Base-by-base conservation (phyloP, 2,888 invertebrate species). In the Eumerus sabulonum region DNA sequence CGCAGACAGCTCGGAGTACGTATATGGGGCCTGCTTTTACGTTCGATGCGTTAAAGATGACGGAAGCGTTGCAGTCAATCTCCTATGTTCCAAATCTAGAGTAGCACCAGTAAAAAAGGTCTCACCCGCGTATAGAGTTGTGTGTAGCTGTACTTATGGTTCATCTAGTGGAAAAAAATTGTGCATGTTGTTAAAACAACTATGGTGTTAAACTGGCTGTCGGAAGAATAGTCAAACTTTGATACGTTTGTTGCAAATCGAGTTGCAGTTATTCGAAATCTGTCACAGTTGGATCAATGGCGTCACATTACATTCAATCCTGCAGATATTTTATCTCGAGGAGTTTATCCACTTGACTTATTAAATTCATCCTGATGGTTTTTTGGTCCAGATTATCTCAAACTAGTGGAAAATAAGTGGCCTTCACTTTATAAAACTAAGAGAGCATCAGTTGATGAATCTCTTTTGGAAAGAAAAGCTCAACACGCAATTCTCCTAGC, bases 291-390 rank as follows among this genome's bases (percentile, higher is more conserved):
- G n/a, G 40, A 40, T 40, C 40, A 40, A n/a, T 40, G 40, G 40
- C 40, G n/a, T 11, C 40, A 9, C 40, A 9, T n/a, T 40, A 40
- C 11, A n/a, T n/a, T n/a, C n/a, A 40, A 9, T 7, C 11, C 3
- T n/a, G 36, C 36, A 36, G 36, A 36, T 36, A 36, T 36, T 36
- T n/a, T n/a, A 40, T 40, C 40, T 40, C 40, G 11, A n/a, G 40
- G 40, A 11, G 40, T 11, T 40, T n/a, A n/a, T n/a, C 40, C 40
- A 3, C n/a, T n/a, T 11, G 40, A n/a, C n/a, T n/a, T 40, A n/a
- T n/a, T 3, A n/a, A 40, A 40, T 11, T 40, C 40, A 40, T 2
- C 11, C 3, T 40, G 3, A n/a, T 40, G n/a, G 3, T 40, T 40
- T 40, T n/a, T n/a, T 40, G 40, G 5, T n/a, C 40, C 40, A 40